Base-by-base conservation (phyloP, 2,113 vertebrate genomes). In the Illadopsis cleaveri region DNA sequence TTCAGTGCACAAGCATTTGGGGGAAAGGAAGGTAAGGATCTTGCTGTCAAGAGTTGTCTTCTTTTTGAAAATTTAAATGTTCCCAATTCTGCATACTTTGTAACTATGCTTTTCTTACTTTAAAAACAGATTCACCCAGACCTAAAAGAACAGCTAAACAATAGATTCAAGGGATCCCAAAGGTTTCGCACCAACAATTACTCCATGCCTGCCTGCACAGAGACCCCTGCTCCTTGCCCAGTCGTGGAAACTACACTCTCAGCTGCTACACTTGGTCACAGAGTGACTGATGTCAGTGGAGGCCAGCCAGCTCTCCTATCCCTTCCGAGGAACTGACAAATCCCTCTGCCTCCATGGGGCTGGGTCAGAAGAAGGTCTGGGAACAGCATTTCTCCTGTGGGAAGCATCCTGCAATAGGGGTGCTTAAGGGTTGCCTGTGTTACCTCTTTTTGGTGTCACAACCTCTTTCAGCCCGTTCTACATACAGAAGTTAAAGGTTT, bases 181-280 rank as follows among this genome's bases (percentile, higher is more conserved):
- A 62, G 7, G 73, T 42, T 64, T 48, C 0, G 0, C 62, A 30
- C 44, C 4, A 11, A 56, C 0, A 1, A 72, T 38, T 45, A 11
- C 50, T 19, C 73, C 1, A 0, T 54, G n/a, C 69, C 50, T 4
- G 1, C 70, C 72, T 65, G 35, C 70, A 78, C 69, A 33, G 18
- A 76, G 50, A 82, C 22, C 40, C 38, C 62, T 33, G 61, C 30
- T 89, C 89, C 57, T 57, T 45, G 42, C 14, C 57, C 27, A 50
- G 80, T 60, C 37, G 69, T 61, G 44, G 75, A 82, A 79, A 61
- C 27, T 27, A 40, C 4, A 4, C 35, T 56, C 47, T 44, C 12
- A 44, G 73, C 54, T 65, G 25, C 75, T 75, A 6, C 16, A 8
- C 48, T 66, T 48, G 47, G 54, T 23, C 54, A 15, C 6, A 35